Base-by-base conservation (phyloP, 2,797 vertebrate genomes). In the Cirrhinus mrigala region DNA sequence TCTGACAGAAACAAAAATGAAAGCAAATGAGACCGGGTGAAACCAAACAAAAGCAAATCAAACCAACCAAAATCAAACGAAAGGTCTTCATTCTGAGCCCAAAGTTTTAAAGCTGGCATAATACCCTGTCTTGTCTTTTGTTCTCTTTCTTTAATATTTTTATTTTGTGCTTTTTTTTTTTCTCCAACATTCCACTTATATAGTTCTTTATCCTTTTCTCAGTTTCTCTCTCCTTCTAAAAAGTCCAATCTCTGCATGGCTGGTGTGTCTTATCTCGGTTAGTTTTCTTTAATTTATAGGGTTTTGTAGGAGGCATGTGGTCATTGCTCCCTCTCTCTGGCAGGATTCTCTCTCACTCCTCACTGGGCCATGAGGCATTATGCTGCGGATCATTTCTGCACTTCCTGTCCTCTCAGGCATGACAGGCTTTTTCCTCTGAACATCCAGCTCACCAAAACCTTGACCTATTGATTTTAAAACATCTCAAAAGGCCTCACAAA, bases 331-430 rank as follows among this genome's bases (percentile, higher is more conserved):
- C 46, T 27, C 74, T 62, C 2, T 77, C 33, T 80, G 40, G 40
- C 40, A 64, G 40, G 48, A 60, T 37, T 88, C 84, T 88, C 87
- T 91, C 86, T 82, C 71, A 22, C 60, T 82, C n/a, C 71, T 87
- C 88, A 90, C 22, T 29, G 6, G 74, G 50, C 24, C 62, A 44
- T 20, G 18, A 84, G 91, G 88, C 89, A 89, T 91, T 76, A 68
- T 68, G n/a, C 60, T 84, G 74, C 4, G 18, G 74, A 77, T 84
- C n/a, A 54, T 84, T 84, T 84, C 74, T 77, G n/a, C 37, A 76
- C 82, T 58, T 84, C 37, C 64, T 33, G 64, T 85, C 44, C 68
- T 79, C 46, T 58, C 83, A 79, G 77, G 76, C 77, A 85, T 79
- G 68, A 71, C 83, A 62, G 27, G 66, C 66, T 85, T 69, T 79